Base-by-base conservation (phyloP, 2,797 vertebrate species). In the Sebastes kiyomatsui region DNA sequence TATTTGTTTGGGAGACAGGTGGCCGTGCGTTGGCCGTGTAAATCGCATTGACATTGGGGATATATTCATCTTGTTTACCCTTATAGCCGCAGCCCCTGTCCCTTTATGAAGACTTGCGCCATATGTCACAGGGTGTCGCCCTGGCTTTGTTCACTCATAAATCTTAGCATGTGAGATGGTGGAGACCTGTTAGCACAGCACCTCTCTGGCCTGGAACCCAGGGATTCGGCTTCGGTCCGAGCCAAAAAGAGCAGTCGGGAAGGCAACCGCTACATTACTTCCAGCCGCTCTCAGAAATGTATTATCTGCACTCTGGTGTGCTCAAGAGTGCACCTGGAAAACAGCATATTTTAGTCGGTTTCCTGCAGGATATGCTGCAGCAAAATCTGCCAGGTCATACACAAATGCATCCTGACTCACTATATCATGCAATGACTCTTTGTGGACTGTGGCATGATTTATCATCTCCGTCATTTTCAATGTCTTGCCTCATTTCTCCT, bases 1-100 rank as follows among this genome's bases (percentile, higher is more conserved):
- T 93, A 94, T 95, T 94, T 95, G 93, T 93, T 91, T 90, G 92
- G 88, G 87, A 90, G 95, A 95, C 96, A 95, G 95, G 96, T 96
- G 94, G 94, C 94, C 86, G 86, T 82, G 86, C 92, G 85, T 92
- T 90, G 89, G 92, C 93, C 87, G 87, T 93, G 93, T 95, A 95
- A 96, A 95, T 94, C 88, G 86, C 93, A 89, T 94, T 94, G 93
- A 93, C 93, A 90, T 91, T 84, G 93, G 82, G 85, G 90, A 92
- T 92, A 94, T 92, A 94, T 95, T 94, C 84, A 92, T 94, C 95
- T 95, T 94, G 94, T 95, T 95, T 95, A 94, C 93, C 87, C 92
- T 87, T 91, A 90, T 91, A 91, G 93, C 81, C 68, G 60, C 84
- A 80, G 87, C 91, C 90, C 75, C 88, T 85, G 92, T 94, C 90